Evolutionary conservation across 2,888 invertebrate species (phyloP).

Genomic region (Drosophila putrida): DNA sequence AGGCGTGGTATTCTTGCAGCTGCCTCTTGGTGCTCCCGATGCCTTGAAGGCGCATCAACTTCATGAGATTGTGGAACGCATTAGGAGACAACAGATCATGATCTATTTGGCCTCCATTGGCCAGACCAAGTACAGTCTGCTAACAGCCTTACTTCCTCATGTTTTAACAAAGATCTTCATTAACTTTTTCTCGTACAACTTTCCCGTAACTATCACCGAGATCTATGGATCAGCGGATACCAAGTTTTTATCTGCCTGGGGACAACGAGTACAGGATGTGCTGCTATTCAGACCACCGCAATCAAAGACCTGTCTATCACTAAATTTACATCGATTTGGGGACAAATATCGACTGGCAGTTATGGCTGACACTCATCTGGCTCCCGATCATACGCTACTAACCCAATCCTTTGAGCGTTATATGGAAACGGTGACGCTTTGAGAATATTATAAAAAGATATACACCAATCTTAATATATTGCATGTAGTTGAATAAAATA

Average conservation of each 20-base stretch:
- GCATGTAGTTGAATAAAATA: too few species aligned
- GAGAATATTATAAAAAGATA: conserved; percentile 5
- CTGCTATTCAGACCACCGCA: conserved; percentile 84
- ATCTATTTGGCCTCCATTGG: conserved; percentile 84
- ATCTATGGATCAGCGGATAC: conserved; percentile 81
- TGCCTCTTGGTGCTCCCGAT: conserved; percentile 79
- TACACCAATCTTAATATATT: neutral
- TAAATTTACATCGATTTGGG: conserved; percentile 84
- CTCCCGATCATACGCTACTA: conserved; percentile 83
- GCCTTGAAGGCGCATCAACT: conserved; percentile 73
- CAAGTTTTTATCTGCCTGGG: conserved; percentile 82
- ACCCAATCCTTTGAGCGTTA: conserved; percentile 83
- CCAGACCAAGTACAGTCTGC: conserved; percentile 83
- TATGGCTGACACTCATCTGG: conserved; percentile 84
- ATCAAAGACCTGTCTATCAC: conserved; percentile 84
- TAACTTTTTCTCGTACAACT: conserved; percentile 84
- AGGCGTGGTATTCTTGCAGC: conserved; percentile 83
- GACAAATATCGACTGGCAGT: conserved; percentile 83
- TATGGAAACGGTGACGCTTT: conserved; percentile 77
- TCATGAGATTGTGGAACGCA: conserved; percentile 80
- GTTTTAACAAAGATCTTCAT: conserved; percentile 84
- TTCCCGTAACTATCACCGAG: conserved; percentile 84
- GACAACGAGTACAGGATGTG: conserved; percentile 83
- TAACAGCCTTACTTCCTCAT: conserved; percentile 83
- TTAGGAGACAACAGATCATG: conserved; percentile 82